Evolutionary conservation across 2,113 vertebrate species (phyloP).

Genomic region (Oceanites oceanicus): DNA sequence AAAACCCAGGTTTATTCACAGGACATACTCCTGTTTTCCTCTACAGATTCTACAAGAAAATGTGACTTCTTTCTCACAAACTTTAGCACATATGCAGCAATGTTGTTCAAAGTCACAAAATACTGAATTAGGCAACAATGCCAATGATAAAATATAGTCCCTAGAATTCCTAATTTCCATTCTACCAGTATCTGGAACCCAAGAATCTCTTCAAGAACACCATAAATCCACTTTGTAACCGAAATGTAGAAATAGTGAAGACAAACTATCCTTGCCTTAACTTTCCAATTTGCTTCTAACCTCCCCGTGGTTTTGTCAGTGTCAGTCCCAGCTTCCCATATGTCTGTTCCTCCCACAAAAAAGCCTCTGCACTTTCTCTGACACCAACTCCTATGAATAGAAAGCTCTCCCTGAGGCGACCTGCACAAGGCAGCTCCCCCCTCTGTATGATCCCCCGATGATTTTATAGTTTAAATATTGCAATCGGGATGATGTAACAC

Average conservation of each 20-base stretch:
- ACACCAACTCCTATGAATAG: conserved; percentile 28
- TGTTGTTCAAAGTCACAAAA: neutral
- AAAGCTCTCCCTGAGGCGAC: conserved; percentile 8
- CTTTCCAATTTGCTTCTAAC: neutral
- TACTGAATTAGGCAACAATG: neutral
- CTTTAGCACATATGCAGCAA: neutral
- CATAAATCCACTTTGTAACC: neutral
- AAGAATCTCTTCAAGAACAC: neutral
- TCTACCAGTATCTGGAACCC: neutral
- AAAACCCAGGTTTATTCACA: neutral
- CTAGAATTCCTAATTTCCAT: neutral
- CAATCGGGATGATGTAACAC: neutral
- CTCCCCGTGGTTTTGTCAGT: neutral
- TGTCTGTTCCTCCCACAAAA: conserved; percentile 46
- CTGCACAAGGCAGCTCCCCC: conserved; percentile 10
- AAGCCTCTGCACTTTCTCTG: conserved; percentile 51
- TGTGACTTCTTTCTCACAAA: neutral
- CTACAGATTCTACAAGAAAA: neutral
- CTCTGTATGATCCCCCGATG: neutral
- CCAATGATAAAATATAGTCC: neutral
- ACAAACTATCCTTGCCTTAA: neutral
- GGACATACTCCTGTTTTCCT: neutral
- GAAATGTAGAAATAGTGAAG: neutral
- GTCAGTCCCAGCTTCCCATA: conserved; percentile 40
- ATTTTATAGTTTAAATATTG: conserved; percentile 44